A percentile compares a stretch with the other conserved stretches of the same genome.
These are phyloP conservation scores for Thryonomys swinderianus DNA, from an alignment of 2,113 vertebrate species.

Conservation along the genomic window DNA sequence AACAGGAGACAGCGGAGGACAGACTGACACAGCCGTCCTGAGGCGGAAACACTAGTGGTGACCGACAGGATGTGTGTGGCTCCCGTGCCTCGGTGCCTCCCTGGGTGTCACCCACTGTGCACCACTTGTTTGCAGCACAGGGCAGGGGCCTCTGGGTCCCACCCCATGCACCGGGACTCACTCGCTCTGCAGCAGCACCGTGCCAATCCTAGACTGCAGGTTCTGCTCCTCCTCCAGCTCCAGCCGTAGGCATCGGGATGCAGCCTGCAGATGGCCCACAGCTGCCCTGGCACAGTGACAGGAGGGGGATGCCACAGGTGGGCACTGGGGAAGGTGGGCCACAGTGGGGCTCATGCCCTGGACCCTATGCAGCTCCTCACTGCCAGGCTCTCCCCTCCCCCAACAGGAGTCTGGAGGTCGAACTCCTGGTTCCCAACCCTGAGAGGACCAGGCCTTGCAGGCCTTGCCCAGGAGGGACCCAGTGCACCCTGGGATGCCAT, in stretches of 20 bases:
- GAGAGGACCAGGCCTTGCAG: no score
- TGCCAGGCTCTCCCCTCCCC: no score
- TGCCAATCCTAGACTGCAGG: conserved; percentile 81
- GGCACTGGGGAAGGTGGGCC: neutral
- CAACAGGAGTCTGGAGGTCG: neutral
- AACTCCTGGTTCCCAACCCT: no score
- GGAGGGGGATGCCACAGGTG: accelerated
- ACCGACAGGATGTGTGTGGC: accelerated
- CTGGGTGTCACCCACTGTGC: neutral
- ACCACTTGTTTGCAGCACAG: neutral
- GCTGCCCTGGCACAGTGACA: conserved; percentile 82
- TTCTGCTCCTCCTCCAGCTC: conserved; percentile 88
- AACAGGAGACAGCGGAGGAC: neutral
- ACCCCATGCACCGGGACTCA: conserved; percentile 83
- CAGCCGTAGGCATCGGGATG: conserved; percentile 81
- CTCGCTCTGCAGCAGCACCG: conserved; percentile 85
- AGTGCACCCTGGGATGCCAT: no score
- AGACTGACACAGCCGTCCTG: neutral
- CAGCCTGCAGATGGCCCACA: conserved; percentile 86
- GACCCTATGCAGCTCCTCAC: neutral
- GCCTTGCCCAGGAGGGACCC: neutral
- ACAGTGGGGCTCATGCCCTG: neutral
- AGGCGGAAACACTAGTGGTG: neutral
- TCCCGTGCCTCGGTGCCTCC: neutral
- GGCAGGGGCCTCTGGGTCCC: no score